These are phyloP conservation scores for Conus betulinus DNA, from an alignment of 1,140 invertebrate species.

Conservation along the genomic window DNA sequence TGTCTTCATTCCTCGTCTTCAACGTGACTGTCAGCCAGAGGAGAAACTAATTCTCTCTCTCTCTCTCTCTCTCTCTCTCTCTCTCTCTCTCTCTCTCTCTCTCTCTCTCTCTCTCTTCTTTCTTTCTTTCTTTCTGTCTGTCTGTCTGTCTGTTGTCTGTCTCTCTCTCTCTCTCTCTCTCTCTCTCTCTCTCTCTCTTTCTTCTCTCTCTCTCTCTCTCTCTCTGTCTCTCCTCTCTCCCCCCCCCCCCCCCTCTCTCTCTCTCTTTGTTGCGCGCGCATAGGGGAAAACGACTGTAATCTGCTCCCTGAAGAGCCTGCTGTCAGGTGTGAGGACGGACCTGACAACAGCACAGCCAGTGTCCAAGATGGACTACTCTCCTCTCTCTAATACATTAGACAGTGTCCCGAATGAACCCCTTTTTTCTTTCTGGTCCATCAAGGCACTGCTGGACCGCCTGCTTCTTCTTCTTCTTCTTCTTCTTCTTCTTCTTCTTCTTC, in stretches of 20 bases:
- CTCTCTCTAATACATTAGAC: background rate
- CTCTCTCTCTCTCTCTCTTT: constrained; percentile 6
- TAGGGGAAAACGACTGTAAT: background rate
- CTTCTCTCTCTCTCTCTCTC: background rate
- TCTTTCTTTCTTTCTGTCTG: background rate
- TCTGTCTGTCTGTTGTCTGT: background rate
- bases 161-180: constrained; percentile 1
- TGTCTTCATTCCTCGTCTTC: too few species aligned
- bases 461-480: background rate
- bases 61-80: background rate
- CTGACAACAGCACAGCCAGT: too few species aligned
- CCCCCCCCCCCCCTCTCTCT: background rate
- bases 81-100: constrained; percentile 5
- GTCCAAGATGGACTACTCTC: background rate
- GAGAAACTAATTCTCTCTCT: background rate
- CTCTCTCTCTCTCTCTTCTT: background rate
- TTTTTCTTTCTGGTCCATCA: too few species aligned
- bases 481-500: constrained; percentile 3
- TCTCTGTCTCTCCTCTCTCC: background rate
- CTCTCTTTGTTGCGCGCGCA: background rate
- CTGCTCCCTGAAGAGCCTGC: background rate
- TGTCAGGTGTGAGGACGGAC: too few species aligned
- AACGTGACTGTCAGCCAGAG: too few species aligned
- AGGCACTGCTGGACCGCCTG: background rate
- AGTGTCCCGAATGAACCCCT: too few species aligned